Percentiles rank a stretch among this genome's conserved stretches.
Conservation (phyloP, 2,113 vertebrate genomes). For the Triplophysa dalaica region DNA sequence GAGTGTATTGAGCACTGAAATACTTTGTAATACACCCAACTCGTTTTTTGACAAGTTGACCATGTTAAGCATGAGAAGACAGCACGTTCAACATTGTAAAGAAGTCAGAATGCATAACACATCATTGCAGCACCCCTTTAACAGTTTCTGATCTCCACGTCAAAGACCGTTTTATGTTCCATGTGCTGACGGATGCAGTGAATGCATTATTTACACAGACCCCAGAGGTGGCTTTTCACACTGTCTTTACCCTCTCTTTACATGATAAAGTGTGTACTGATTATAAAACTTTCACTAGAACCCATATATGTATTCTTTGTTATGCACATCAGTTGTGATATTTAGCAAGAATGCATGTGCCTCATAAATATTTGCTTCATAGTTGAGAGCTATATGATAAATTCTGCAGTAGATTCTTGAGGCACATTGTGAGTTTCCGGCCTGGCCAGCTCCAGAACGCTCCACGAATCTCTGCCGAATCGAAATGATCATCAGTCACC, state of each 20-base stretch:
- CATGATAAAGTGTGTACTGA: constrained; percentile 13
- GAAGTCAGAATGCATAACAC: too few relatives aligned
- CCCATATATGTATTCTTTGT: background rate
- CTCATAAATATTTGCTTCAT: constrained; percentile 1
- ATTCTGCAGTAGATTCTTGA: background rate
- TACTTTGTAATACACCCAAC: too few relatives aligned
- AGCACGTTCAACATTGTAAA: too few relatives aligned
- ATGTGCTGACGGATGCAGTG: constrained; percentile 7
- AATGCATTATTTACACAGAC: constrained; percentile 39
- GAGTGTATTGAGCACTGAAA: too few relatives aligned
- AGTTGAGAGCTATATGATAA: background rate
- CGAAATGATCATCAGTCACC: background rate
- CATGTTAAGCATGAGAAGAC: too few relatives aligned
- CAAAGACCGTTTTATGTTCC: too few relatives aligned
- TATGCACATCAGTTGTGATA: background rate
- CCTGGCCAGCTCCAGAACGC: background rate
- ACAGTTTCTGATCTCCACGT: too few relatives aligned
- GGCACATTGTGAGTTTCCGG: background rate
- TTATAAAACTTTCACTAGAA: constrained; percentile 3
- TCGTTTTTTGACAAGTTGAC: too few relatives aligned
- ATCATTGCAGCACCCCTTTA: too few relatives aligned
- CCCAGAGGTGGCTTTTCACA: constrained; percentile 15
- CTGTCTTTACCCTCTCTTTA: background rate
- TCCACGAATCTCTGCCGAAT: background rate
- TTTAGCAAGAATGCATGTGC: constrained; percentile 5